Evolutionary conservation across 2,113 vertebrate genomes (phyloP).

Genomic region (Protobothrops flavoviridis): DNA sequence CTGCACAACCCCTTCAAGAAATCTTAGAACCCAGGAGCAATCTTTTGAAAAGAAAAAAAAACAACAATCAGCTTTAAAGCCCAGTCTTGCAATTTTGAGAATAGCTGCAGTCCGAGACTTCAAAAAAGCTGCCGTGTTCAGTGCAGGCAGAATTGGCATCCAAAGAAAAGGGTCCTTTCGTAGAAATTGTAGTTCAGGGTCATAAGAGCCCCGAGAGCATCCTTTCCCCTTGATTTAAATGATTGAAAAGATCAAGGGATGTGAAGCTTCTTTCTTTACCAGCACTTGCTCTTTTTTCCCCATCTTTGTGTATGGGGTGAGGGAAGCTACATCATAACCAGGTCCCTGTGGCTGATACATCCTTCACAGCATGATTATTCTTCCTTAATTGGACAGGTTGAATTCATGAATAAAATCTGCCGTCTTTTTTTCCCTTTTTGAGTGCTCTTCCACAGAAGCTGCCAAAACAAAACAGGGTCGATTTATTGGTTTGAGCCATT

Average conservation of each 20-base stretch:
- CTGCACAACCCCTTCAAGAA: not conserved
- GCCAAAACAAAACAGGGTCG: not conserved
- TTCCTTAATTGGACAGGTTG: not conserved
- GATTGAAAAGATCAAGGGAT: not conserved
- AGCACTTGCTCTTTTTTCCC: not conserved
- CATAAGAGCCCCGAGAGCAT: not conserved
- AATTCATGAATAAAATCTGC: not conserved
- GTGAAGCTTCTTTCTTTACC: not conserved
- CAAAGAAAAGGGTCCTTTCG: not conserved
- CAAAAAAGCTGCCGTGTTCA: not conserved
- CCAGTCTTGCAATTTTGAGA: not conserved
- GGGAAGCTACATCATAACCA: not conserved
- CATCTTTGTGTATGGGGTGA: not conserved
- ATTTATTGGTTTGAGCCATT: not conserved
- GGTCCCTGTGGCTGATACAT: not conserved
- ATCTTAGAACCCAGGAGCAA: not conserved
- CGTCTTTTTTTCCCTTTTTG: no score
- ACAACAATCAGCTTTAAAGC: not conserved
- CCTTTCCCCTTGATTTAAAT: not conserved
- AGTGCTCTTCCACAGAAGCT: not conserved
- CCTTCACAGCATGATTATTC: not conserved
- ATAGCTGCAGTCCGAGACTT: slow-evolving; percentile 17
- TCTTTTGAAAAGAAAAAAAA: not conserved
- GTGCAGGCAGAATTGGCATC: not conserved
- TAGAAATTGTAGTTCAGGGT: not conserved